Base-by-base conservation (phyloP, 2,113 vertebrate species). In the Synodontis membranacea region DNA sequence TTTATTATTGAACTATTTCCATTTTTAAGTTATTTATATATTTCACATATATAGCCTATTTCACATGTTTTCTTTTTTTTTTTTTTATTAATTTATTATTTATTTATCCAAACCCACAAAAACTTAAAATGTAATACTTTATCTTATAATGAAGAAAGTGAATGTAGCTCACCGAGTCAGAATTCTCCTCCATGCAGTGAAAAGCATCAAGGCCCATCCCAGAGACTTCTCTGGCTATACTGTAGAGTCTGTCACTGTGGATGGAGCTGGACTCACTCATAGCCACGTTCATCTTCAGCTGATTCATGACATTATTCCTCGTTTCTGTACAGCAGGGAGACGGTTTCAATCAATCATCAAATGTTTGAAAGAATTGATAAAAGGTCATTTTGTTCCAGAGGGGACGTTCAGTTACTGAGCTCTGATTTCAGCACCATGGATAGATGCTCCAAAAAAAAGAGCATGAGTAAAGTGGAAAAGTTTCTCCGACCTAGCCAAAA, bases 201-300 rank as follows among this genome's bases (percentile, higher is more conserved):
- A 86, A 87, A n/a, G 86, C 90, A 0, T 89, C 93, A 88, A 89
- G 87, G 12, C 89, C 91, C 0, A 68, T 50, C 10, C 72, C 86
- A 0, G 91, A 89, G 28, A 60, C 3, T 28, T 95, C 92, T 14
- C 90, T 91, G 52, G 93, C 94, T 84, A 95, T 90, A 2, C 93
- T 94, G 81, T 93, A 95, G 78, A 94, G 90, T n/a, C 93, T 92
- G 23, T 94, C 95, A 83, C 92, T 95, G 68, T 94, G 91, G 39
- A 91, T 92, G 52, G 95, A 94, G 39, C 91, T 94, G 3, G 91
- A 94, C 31, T 94, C 93, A 46, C 93, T 92, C 88, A 93, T 72
- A 1, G 93, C 95, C 66, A 89, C 92, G 83, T 91, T 78, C 68
- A 89, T 91, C 21, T 42, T 86, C 44, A 62, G 52, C 64, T 89